Evolutionary conservation across 2,888 invertebrate genomes (phyloP).

Genomic region (Himalopsyche anomala): DNA sequence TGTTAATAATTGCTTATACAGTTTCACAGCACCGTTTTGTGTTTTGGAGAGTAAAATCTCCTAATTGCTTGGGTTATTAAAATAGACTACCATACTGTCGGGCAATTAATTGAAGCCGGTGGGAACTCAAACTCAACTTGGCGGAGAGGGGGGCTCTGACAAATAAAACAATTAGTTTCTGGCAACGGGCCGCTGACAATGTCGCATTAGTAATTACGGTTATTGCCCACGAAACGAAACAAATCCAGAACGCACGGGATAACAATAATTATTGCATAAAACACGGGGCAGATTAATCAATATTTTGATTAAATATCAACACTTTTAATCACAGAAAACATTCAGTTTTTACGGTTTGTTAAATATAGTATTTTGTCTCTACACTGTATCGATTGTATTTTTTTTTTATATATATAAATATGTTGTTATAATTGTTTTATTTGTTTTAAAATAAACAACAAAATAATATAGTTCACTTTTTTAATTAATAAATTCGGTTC

Average conservation of each 20-base stretch:
- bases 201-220: conserved; percentile 45
- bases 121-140: conserved; percentile 31
- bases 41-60: conserved; percentile 29
- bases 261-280: not conserved
- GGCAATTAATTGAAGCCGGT: conserved; percentile 50
- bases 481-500: not conserved
- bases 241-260: conserved; percentile 41
- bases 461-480: too few relatives aligned
- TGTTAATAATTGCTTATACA: not conserved
- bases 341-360: not conserved
- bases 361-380: too few relatives aligned
- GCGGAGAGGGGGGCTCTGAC: conserved; percentile 47
- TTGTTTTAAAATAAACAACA: too few relatives aligned
- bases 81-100: conserved; percentile 41
- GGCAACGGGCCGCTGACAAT: conserved; percentile 39
- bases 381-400: too few relatives aligned
- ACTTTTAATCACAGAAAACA: not conserved
- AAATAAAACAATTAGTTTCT: conserved; percentile 60
- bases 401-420: too few relatives aligned
- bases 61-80: conserved; percentile 52
- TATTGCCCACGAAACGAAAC: not conserved
- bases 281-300: too few relatives aligned
- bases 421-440: too few relatives aligned
- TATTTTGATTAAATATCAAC: too few relatives aligned
- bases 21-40: not conserved